Base-by-base conservation (phyloP, 2,797 vertebrate genomes). In the Staurois parvus region DNA sequence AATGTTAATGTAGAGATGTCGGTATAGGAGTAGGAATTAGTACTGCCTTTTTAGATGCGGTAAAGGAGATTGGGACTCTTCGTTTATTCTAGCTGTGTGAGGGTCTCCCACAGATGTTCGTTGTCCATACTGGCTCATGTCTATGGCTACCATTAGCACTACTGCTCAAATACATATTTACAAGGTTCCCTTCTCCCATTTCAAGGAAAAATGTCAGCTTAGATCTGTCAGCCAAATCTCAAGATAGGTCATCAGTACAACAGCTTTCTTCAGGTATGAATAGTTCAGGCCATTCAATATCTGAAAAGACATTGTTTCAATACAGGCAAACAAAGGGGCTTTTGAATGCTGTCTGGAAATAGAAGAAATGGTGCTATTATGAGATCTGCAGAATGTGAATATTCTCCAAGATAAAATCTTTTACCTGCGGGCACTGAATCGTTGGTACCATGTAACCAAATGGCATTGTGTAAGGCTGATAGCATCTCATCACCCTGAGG, bases 401-500 rank as follows among this genome's bases (percentile, higher is more conserved):
- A 52, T 52, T 64, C 24, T 24, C 42, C 30, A 37, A 73, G 24
- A 64, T 52, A 42, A 15, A 84, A 62, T 85, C 28, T 89, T 93
- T 93, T 89, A 96, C 94, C 94, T 29, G 89, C 68, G 3, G 88
- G 15, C 0, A 34, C 13, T 64, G 11, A n/a, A 0, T 0, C 8
- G 30, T 7, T 78, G 19, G 72, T 62, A 9, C 83, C 84, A 45
- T 70, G 30, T 0, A 8, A 91, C 83, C 19, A 85, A 56, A 95
- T 79, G 21, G 89, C 88, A 52, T 91, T 59, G 75, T 96, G 95
- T 26, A 94, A 89, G n/a, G 90, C 84, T 75, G 90, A 89, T 0
- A 95, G 90, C 72, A 95, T 93, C 26, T 90, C 93, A 77, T 87
- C 79, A 2, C 90, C 85, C 72, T 88, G 69, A 69, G 88, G 88